Base-by-base conservation (phyloP, 2,113 vertebrate species). In the Suricata suricatta region DNA sequence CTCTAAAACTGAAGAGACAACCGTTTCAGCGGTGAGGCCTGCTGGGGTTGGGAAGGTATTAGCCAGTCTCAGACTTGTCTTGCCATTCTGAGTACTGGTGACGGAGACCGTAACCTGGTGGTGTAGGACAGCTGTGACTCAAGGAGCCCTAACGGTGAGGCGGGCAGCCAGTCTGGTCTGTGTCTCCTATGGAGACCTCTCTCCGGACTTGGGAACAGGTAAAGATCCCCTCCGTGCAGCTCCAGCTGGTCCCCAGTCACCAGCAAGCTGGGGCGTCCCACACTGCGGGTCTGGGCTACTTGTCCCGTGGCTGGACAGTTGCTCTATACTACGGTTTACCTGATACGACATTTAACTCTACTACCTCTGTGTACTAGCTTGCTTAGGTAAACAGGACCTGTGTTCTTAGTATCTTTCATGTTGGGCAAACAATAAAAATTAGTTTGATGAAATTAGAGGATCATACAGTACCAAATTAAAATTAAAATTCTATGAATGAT, bases 401-500 rank as follows among this genome's bases (percentile, higher is more conserved):
- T 47, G 29, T 93, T 93, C 71, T 77, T 50, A 35, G 54, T 25
- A 4, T 71, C 63, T 88, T 66, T 57, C 38, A 74, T n/a, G n/a
- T 27, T 60, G 71, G 54, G 27, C 41, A 64, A 74, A n/a, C 54
- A 74, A 52, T 23, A 74, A n/a, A 41, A 35, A 68, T 23, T 57
- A 13, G 29, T 69, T 90, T 77, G 33, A 83, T 77, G 33, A 83
- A 66, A 66, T 64, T 74, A 95, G 54, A 74, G 69, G 91, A 50
- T 71, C 35, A 84, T 12, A 21, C 17, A 66, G n/a, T 29, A 74
- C 57, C 79, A 47, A 74, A 95, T 84, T 63, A 86, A 86, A 95
- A 86, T 90, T 68, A 86, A 86, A 95, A 86, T 90, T 68, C 8
- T 84, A 54, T 23, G 66, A 92, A 21, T 76, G 60, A 85, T 35